Evolutionary conservation across 2,113 vertebrate genomes (phyloP), one percentile per base, ranked within the genome.

Genomic region (Aptenodytes forsteri): DNA sequence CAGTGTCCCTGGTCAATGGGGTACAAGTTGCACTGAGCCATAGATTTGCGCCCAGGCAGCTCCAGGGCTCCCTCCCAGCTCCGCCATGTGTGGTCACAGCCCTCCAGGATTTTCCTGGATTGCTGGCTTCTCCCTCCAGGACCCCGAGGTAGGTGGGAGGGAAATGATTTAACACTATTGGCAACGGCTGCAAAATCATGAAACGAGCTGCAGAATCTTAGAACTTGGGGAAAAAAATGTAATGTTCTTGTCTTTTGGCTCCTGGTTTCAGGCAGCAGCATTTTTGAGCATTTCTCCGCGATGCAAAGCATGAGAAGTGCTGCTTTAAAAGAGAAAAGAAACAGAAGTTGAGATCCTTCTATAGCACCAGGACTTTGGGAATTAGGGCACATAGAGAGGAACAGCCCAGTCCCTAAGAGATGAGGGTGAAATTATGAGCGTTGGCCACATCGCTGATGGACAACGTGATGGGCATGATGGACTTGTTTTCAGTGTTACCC

Each of bases 151-250:
- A 30, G 44, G 44, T 52, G 62, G 72, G 89, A 94, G 61, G n/a
- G 49, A 85, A 42, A 69, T 86, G 90, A 96, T 96, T 95, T 96
- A 95, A 76, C 44, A 8, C n/a, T 21, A 10, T 18, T 97, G 95
- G 90, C 95, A 93, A 27, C 1, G 21, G 55, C 29, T 78, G 36
- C 30, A 87, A 76, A 95, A 89, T 49, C 61, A 40, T 11, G 65
- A 83, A 79, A 76, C 1, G 0, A 90, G 36, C 52, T 87, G 73
- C 38, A 87, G 76, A 40, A 84, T 49, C 42, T 50, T 56, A 91
- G 52, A 78, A 55, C 55, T 38, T 29, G 30, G 38, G 42, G 29
- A 42, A 86, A 91, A 78, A 91, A 30, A 91, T 36, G 56, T 34
- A 55, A 50, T 67, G 77, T 44, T 84, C 67, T 89, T 11, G 29